A percentile compares a stretch with the other conserved stretches of the same genome.
Evolutionary conservation across 1,140 invertebrate species (phyloP).

Genomic region (Oncopeltus fasciatus): DNA sequence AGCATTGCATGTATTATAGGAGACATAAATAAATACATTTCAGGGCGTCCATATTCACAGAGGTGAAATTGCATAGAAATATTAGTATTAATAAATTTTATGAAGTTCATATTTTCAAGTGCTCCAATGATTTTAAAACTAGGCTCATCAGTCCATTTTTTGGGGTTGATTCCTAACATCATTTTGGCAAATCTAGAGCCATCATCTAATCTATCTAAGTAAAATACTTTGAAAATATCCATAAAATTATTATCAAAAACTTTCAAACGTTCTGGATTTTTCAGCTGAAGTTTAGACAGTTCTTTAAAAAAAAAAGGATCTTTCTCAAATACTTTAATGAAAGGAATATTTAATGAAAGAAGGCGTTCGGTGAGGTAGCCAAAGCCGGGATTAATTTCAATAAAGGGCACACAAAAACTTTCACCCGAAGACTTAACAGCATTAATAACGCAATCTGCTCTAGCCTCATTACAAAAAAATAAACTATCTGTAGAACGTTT

Average conservation of each 20-base stretch:
- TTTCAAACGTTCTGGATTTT: neutral
- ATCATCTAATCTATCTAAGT: conserved; percentile 11
- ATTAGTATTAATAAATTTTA: conserved; percentile 5
- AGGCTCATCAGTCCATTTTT: conserved; percentile 15
- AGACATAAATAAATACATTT: conserved; percentile 7
- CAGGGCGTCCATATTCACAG: conserved; percentile 5
- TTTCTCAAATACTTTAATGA: conserved; percentile 12
- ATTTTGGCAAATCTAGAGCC: neutral
- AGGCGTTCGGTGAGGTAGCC: conserved; percentile 11
- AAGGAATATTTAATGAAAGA: neutral
- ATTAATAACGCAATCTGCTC: neutral
- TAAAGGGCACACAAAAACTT: conserved; percentile 3
- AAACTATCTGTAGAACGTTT: neutral
- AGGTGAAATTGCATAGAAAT: conserved; percentile 13
- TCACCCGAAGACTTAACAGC: neutral
- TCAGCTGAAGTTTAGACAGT: neutral
- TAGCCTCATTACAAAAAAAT: neutral
- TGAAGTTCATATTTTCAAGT: neutral
- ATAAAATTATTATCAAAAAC: neutral
- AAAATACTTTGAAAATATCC: neutral
- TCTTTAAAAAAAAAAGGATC: conserved; percentile 8
- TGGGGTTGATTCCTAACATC: neutral
- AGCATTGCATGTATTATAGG: conserved; percentile 2
- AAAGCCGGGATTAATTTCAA: conserved; percentile 16
- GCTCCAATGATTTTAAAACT: conserved; percentile 15